Evolutionary conservation across 2,888 invertebrate species (phyloP).

Genomic region (Drosophila leonis): DNA sequence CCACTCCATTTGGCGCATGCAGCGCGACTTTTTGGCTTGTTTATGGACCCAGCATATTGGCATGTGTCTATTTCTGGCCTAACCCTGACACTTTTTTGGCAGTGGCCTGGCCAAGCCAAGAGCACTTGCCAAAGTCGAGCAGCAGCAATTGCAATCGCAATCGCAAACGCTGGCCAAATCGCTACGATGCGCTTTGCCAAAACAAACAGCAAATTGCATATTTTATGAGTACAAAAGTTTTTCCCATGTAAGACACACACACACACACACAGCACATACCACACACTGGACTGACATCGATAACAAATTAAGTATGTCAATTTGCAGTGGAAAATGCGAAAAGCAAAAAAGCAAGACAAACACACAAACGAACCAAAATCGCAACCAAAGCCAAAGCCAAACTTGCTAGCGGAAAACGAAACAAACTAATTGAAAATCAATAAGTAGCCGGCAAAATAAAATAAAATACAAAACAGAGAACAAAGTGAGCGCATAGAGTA

Average conservation of each 20-base stretch:
- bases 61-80: conserved; percentile 73
- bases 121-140: conserved; percentile 62
- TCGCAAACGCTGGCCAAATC: conserved; percentile 64
- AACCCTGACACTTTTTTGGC: conserved; percentile 78
- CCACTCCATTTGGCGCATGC: conserved; percentile 3
- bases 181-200: conserved; percentile 63
- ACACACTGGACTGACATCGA: conserved; percentile 39
- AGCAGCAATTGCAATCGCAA: conserved; percentile 45
- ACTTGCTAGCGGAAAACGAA: conserved; percentile 46
- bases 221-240: conserved; percentile 72
- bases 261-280: conserved; percentile 32
- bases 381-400: conserved; percentile 61
- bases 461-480: conserved; percentile 18
- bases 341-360: conserved; percentile 24
- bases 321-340: conserved; percentile 60
- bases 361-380: conserved; percentile 39
- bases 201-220: conserved; percentile 71
- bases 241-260: conserved; percentile 54
- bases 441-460: conserved; percentile 52
- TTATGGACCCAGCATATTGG: conserved; percentile 68
- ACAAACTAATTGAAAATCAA: conserved; percentile 78
- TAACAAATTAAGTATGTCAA: conserved; percentile 78
- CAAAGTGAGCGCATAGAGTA: conserved; percentile 19
- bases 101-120: conserved; percentile 45
- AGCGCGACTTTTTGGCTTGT: conserved; percentile 45